Evolutionary conservation across 2,797 vertebrate species (phyloP).

Genomic region (Ptychobarbus kaznakovi): DNA sequence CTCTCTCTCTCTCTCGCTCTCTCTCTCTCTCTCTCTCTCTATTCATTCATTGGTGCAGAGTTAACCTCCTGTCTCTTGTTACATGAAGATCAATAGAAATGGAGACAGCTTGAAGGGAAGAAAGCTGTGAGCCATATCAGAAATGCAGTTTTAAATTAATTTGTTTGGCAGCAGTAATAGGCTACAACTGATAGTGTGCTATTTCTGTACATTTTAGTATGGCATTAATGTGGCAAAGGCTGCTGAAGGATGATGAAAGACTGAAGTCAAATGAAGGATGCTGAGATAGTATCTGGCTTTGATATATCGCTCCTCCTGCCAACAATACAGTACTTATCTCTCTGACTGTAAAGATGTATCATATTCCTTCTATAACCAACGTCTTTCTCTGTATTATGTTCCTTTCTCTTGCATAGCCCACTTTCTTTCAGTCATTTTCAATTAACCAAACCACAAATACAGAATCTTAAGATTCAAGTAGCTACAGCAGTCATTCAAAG

Average conservation of each 20-base stretch:
- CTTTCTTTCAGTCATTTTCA: slow-evolving; percentile 1
- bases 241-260: not conserved
- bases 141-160: slow-evolving; percentile 25
- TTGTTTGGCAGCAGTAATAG: not conserved
- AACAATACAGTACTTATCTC: slow-evolving; percentile 9
- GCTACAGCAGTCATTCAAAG: not conserved
- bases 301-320: not conserved
- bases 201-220: slow-evolving; percentile 14
- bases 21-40: not conserved
- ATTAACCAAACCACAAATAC: slow-evolving; percentile 9
- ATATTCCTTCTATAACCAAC: not conserved
- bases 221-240: slow-evolving; percentile 15
- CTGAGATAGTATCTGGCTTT: slow-evolving; percentile 41
- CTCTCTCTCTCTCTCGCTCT: not conserved
- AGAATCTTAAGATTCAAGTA: not conserved
- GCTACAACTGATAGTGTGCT: not conserved
- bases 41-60: slow-evolving; percentile 45
- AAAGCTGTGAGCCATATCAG: slow-evolving; percentile 39
- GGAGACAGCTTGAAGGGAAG: slow-evolving; percentile 33
- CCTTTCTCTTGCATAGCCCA: not conserved
- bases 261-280: slow-evolving; percentile 16
- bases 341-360: slow-evolving; percentile 29
- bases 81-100: slow-evolving; percentile 61
- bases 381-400: slow-evolving; percentile 1
- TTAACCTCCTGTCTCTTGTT: slow-evolving; percentile 62